A percentile compares a stretch with the other conserved stretches of the same genome.
phyloP scores from a whole-genome alignment of 2,797 vertebrate species.

The Rousettus madagascariensis region DNA sequence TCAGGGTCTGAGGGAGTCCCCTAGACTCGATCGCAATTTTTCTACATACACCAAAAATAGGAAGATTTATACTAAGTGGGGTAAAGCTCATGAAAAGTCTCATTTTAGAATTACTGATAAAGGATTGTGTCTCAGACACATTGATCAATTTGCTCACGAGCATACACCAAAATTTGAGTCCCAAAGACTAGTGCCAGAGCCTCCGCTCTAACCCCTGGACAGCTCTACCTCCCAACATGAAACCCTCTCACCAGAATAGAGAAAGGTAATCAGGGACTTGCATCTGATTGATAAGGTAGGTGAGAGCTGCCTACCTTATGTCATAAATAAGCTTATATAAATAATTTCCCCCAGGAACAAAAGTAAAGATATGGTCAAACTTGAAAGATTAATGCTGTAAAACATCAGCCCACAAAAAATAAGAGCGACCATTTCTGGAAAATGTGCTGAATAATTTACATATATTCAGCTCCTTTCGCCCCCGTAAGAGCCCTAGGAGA shows the following conservation, averaged over 20 bases:
- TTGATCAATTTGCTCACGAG: background rate
- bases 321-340: background rate
- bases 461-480: background rate
- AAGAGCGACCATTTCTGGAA: conserved; percentile 5
- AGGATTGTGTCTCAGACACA: background rate
- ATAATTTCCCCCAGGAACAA: conserved; percentile 27
- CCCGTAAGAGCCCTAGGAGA: background rate
- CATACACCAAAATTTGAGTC: background rate
- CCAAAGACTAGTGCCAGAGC: background rate
- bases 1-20: background rate
- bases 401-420: background rate
- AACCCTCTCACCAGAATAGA: background rate
- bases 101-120: background rate
- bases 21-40: background rate
- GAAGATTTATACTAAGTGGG: background rate
- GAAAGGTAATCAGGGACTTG: background rate
- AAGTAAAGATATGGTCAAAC: background rate
- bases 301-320: background rate
- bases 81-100: background rate
- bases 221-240: background rate
- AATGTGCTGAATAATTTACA: background rate
- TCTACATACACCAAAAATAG: background rate
- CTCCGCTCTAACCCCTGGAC: background rate
- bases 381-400: conserved; percentile 1
- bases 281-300: background rate